Evolutionary conservation across 1,140 invertebrate genomes (phyloP).

Genomic region (Zaprionus gabonicus): DNA sequence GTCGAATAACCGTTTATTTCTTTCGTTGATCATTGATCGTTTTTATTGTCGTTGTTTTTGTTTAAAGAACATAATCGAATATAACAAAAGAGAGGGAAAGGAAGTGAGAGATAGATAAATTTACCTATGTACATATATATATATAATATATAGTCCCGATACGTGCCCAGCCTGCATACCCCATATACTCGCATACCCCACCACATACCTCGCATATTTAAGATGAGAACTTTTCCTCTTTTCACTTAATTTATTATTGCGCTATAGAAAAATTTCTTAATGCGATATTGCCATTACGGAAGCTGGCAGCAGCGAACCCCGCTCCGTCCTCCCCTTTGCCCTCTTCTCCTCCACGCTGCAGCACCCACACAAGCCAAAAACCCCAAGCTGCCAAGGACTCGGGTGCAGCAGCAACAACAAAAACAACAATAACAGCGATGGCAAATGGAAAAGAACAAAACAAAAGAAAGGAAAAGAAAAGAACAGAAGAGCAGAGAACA

Average conservation of each 20-base stretch:
- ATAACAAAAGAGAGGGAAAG: too few species aligned
- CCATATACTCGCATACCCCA: background rate
- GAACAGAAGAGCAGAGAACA: background rate
- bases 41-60: background rate
- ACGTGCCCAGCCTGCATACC: background rate
- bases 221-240: constrained; percentile 10
- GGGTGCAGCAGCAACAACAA: constrained; percentile 5
- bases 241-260: constrained; percentile 27
- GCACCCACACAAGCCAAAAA: background rate
- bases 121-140: background rate
- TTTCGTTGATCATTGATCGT: background rate
- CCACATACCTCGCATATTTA: constrained; percentile 21
- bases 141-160: background rate
- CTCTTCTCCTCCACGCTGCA: background rate
- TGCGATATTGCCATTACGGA: constrained; percentile 13
- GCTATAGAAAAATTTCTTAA: constrained; percentile 30
- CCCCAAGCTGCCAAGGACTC: constrained; percentile 18
- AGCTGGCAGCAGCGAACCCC: background rate
- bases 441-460: constrained; percentile 9
- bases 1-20: background rate
- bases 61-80: constrained; percentile 6
- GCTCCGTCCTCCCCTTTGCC: background rate
- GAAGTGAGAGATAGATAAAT: background rate
- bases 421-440: constrained; percentile 7
- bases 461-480: constrained; percentile 6